Evolutionary conservation across 2,888 invertebrate genomes (phyloP).

Genomic region (Melinopterus prodromus): DNA sequence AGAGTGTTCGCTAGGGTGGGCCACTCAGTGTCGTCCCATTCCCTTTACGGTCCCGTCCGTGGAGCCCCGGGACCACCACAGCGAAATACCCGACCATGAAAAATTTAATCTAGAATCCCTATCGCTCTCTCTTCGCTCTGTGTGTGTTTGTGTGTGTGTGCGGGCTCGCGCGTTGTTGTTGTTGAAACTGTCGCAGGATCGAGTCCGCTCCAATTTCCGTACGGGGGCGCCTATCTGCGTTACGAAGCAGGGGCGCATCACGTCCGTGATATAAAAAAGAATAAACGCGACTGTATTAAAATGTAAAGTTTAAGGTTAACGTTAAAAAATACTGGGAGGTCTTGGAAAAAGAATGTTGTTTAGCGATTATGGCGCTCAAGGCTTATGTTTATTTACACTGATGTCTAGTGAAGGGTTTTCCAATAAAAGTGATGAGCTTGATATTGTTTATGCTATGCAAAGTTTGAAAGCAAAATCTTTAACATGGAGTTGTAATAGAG

Average conservation of each 20-base stretch:
- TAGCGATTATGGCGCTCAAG: no score
- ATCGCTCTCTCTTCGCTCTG: slow-evolving; percentile 26
- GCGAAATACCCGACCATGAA: slow-evolving; percentile 52
- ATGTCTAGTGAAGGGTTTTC: no score
- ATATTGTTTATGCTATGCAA: no score
- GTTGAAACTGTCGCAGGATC: slow-evolving; percentile 51
- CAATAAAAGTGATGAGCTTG: no score
- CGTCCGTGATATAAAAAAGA: background rate
- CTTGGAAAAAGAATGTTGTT: no score
- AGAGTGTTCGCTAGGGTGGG: slow-evolving; percentile 45
- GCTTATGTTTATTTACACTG: no score
- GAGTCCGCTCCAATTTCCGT: slow-evolving; percentile 49
- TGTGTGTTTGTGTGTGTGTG: background rate
- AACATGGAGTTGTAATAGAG: no score
- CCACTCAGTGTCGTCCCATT: slow-evolving; percentile 44
- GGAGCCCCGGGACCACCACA: slow-evolving; percentile 45
- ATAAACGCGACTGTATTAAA: background rate
- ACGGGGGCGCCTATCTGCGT: slow-evolving; percentile 19
- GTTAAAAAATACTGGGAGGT: background rate
- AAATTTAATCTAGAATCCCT: slow-evolving; percentile 56
- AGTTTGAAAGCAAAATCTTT: no score
- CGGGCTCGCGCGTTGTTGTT: no score
- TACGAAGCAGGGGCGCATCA: background rate
- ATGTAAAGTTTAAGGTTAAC: background rate
- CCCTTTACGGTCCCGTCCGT: slow-evolving; percentile 49